phyloP scores from a whole-genome alignment of 2,113 vertebrate genomes.

The Arvicanthis niloticus region DNA sequence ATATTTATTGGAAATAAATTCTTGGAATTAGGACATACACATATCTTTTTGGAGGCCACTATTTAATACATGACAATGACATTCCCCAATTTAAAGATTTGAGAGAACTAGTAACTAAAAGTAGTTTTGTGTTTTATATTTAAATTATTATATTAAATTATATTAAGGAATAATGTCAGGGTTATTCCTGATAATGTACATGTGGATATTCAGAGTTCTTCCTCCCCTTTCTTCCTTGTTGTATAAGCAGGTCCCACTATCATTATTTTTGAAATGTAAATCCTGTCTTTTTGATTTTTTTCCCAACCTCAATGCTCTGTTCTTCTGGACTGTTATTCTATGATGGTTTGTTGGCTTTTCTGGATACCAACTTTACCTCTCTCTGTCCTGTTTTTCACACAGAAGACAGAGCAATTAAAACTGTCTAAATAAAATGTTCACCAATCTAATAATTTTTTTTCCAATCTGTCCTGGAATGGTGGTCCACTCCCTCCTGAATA shows the following conservation, averaged over 20 bases:
- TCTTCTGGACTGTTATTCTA: not conserved
- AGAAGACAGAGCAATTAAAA: constrained; percentile 1
- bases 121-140: not conserved
- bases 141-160: no score
- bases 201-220: not conserved
- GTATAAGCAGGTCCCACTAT: not conserved
- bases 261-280: not conserved
- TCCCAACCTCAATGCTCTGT: not conserved
- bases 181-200: not conserved
- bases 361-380: not conserved
- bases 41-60: not conserved
- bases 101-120: constrained; percentile 36
- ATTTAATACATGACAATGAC: not conserved
- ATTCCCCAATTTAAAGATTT: not conserved
- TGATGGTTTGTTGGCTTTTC: not conserved
- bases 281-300: not conserved
- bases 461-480: not conserved
- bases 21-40: not conserved
- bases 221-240: not conserved
- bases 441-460: constrained; percentile 1
- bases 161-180: not conserved
- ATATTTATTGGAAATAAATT: not conserved
- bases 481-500: not conserved
- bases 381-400: not conserved
- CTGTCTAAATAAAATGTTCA: not conserved